phyloP scores from a whole-genome alignment of 2,113 vertebrate species.

The Platysteira castanea region DNA sequence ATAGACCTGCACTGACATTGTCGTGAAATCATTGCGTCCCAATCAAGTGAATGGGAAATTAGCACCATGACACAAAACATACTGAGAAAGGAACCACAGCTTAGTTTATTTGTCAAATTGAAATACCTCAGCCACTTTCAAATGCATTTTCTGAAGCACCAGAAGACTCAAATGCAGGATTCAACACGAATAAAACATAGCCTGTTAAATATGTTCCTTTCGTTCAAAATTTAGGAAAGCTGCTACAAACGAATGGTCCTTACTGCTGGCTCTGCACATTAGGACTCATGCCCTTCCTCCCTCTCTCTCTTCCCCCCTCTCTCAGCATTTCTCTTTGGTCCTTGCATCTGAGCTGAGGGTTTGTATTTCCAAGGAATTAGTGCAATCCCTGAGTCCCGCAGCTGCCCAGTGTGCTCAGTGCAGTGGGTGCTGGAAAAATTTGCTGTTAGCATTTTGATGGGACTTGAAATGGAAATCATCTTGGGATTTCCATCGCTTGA shows the following conservation, averaged over 20 bases:
- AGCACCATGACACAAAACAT: constrained; percentile 40
- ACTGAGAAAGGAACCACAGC: constrained; percentile 16
- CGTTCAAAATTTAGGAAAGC: neutral
- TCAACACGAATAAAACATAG: neutral
- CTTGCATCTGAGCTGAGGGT: neutral
- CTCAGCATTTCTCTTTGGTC: neutral
- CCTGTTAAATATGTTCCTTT: neutral
- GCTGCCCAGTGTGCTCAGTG: neutral
- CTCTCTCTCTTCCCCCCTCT: neutral
- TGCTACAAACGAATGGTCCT: neutral
- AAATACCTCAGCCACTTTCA: constrained; percentile 13
- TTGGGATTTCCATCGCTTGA: neutral
- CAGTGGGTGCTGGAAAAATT: fast-evolving
- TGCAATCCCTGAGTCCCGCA: fast-evolving
- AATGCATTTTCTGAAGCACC: neutral
- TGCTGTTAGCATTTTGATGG: neutral
- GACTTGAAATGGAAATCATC: neutral
- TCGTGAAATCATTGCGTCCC: constrained; percentile 59
- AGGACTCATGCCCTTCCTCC: neutral
- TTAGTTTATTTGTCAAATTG: constrained; percentile 41
- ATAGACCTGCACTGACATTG: constrained; percentile 62
- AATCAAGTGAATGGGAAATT: constrained; percentile 50
- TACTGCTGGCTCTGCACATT: neutral
- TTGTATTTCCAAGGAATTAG: neutral
- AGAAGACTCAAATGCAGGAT: neutral